Evolutionary conservation across 1,140 invertebrate genomes (phyloP), one percentile per base, ranked within the genome.

Genomic region (Eubasilissa regina): DNA sequence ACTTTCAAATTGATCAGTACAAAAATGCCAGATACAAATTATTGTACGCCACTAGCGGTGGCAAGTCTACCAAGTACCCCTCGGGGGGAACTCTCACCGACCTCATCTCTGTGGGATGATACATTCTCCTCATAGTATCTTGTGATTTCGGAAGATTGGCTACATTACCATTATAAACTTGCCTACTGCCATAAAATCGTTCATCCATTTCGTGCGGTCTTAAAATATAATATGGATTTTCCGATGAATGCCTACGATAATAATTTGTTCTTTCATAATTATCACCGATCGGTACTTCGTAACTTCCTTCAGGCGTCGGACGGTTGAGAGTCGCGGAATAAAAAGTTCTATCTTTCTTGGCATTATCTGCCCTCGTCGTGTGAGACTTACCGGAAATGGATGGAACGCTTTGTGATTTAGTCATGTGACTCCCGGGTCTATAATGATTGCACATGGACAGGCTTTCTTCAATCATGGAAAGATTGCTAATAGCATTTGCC

Each of bases 1-100:
- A 70, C 66, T 70, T 70, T 47, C 66, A 43, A 55, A 55, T 43
- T 56, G 17, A 78, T 74, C 70, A 89, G 84, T 89, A 89, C 87
- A 89, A 88, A 84, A 89, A 89, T 75, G 89, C 89, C 83, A 89
- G 81, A 84, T 89, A 89, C 80, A 89, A 79, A 84, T 89, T 89
- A 81, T 86, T 89, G 64, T 85, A 84, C 79, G 86, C 86, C 44
- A 86, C 62, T 7, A 82, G 53, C 15, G 81, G 78, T n/a, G 81
- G 78, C 53, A 80, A 44, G 70, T 82, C 77, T 43, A 77, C 72
- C 17, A 78, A 53, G 58, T 75, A 82, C 9, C 81, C 77, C 21
- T 77, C 75, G 0, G 19, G 70, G 12, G 62, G 17, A 43, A 81
- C 66, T 81, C 82, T 70, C 75, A 70, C 75, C 35, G 56, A 72